phyloP scores from a whole-genome alignment of 2,797 vertebrate species.

The Tinamus major region DNA sequence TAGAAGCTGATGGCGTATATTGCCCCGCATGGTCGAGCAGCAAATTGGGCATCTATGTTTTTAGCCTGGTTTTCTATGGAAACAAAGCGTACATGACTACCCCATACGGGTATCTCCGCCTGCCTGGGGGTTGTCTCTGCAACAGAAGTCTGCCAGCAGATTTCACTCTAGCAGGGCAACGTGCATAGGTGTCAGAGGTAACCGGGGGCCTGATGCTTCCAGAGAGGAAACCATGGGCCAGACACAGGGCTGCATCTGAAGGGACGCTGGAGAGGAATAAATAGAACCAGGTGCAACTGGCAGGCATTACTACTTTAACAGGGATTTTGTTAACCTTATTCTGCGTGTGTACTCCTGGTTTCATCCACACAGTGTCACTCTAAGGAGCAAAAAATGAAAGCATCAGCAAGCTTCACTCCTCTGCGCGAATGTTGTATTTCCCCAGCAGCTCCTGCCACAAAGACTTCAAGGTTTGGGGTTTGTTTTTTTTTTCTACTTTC shows the following conservation, averaged over 20 bases:
- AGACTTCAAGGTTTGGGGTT: background rate
- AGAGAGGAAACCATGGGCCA: background rate
- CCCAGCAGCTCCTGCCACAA: constrained; percentile 25
- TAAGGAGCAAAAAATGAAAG: constrained; percentile 76
- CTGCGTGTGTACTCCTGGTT: constrained; percentile 73
- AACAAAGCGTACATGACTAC: constrained; percentile 57
- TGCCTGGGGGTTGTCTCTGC: constrained; percentile 9
- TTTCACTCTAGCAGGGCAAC: constrained; percentile 37
- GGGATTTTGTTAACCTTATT: background rate
- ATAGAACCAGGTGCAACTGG: background rate
- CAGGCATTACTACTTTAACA: background rate
- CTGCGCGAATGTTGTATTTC: constrained; percentile 12
- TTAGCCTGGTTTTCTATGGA: constrained; percentile 61
- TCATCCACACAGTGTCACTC: constrained; percentile 83
- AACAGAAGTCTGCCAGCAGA: background rate
- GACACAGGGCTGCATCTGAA: background rate
- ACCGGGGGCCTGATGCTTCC: background rate
- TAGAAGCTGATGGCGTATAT: constrained; percentile 50
- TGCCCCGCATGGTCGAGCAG: constrained; percentile 24
- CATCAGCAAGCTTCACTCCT: constrained; percentile 44
- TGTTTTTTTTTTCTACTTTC: background rate
- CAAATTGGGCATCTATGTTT: constrained; percentile 67
- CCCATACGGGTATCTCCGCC: constrained; percentile 1
- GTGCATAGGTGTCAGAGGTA: background rate
- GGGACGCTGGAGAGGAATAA: background rate